Evolutionary conservation across 2,113 vertebrate species (phyloP).

Genomic region (Ariopsis seemanni): DNA sequence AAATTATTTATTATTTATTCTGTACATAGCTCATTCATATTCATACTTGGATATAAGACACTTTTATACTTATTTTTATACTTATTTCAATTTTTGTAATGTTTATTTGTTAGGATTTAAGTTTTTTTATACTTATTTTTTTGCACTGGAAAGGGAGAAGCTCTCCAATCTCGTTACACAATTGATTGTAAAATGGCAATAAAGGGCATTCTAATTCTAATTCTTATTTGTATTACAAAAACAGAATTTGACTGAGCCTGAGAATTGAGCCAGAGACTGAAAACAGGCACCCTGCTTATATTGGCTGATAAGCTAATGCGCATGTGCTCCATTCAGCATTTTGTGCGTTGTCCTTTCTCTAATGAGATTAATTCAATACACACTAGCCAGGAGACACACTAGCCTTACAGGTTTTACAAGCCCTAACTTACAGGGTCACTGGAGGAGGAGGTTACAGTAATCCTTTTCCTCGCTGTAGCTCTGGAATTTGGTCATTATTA

Average conservation of each 20-base stretch:
- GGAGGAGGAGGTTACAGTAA: slow-evolving; percentile 44
- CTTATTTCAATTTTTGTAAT: too few species aligned
- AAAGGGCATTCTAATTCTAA: too few species aligned
- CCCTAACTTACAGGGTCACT: slow-evolving; percentile 34
- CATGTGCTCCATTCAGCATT: slow-evolving; percentile 46
- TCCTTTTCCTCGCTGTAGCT: not conserved
- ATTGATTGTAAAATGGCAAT: too few species aligned
- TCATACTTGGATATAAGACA: too few species aligned
- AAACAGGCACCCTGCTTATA: not conserved
- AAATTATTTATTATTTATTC: too few species aligned
- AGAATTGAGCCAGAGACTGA: not conserved
- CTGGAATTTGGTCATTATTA: slow-evolving; percentile 10
- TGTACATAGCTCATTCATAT: too few species aligned
- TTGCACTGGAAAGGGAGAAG: too few species aligned
- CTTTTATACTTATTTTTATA: too few species aligned
- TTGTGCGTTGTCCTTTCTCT: slow-evolving; percentile 47
- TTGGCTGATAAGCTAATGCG: not conserved
- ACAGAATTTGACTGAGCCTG: not conserved
- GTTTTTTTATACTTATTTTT: too few species aligned
- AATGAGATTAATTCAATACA: slow-evolving; percentile 57
- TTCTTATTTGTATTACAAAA: not conserved
- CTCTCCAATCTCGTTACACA: too few species aligned
- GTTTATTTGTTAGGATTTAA: too few species aligned
- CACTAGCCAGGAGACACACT: slow-evolving; percentile 17
- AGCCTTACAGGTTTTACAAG: slow-evolving; percentile 3